Base-by-base conservation (phyloP, 2,797 vertebrate genomes). In the Cirrhinus mrigala region DNA sequence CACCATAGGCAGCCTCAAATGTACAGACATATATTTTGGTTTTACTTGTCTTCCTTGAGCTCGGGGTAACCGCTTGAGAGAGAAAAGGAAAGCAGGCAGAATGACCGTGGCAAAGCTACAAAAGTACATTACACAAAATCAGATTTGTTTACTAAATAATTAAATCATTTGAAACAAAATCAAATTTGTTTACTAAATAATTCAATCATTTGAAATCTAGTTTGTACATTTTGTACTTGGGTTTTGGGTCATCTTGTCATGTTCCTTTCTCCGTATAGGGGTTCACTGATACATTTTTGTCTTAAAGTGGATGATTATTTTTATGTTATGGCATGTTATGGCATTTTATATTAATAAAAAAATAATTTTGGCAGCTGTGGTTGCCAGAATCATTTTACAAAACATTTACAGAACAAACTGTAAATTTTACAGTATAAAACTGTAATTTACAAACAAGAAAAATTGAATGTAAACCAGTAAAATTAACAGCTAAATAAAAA, bases 141-240 rank as follows among this genome's bases (percentile, higher is more conserved):
- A 4, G 44, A 44, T 78, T 60, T 60, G 33, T 78, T 81, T 24
- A 46, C 15, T 50, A 33, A 74, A 81, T 58, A 58, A 48, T 46
- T 44, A 15, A 77, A 16, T n/a, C 1, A 77, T 77, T 44, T 44
- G 44, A 44, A 44, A 29, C 11, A 10, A 64, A 79, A 64, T 79
- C 77, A 22, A 48, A 48, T 71, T 24, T 48, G 40, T 71, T 79
- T 46, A 27, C 15, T 52, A 52, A 52, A 79, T 48, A 48, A 50
- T 29, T 46, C 22, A 71, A n/a, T n/a, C 3, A 71, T 71, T 77
- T 77, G 33, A 77, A 77, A 58, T 77, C 33, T 77, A 77, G 75
- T 24, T 77, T 77, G 75, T 56, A 58, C 3, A 4, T 58, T 77
- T 77, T 24, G 29, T 24, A 44, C 52, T 37, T 46, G 44, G 44